Conservation (phyloP, 2,113 vertebrate genomes). For the Proterorhinus semilunaris region DNA sequence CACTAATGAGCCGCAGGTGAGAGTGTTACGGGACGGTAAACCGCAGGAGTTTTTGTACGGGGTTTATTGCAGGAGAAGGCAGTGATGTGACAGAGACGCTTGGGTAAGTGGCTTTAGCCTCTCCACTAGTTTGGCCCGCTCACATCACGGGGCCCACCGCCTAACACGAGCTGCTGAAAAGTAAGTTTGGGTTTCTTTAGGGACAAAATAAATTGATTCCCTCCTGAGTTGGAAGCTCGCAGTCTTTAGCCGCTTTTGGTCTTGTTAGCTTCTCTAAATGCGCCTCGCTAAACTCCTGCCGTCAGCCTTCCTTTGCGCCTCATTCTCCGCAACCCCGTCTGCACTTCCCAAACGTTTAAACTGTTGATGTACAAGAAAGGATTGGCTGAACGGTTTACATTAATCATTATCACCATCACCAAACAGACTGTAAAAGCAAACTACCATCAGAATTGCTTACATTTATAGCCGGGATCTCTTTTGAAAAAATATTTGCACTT, state of each 20-base stretch:
- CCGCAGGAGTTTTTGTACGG: background rate
- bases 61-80: background rate
- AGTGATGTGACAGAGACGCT: slow-evolving; percentile 7
- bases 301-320: background rate
- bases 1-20: slow-evolving; percentile 9
- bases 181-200: slow-evolving; percentile 3
- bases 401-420: no score
- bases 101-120: background rate
- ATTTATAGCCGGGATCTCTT: no score
- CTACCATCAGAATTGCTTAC: no score
- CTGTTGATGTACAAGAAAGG: background rate
- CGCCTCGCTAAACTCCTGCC: slow-evolving; percentile 1
- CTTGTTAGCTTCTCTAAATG: slow-evolving; percentile 18
- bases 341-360: background rate
- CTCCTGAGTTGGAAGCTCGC: slow-evolving; percentile 14
- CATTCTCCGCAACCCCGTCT: slow-evolving; percentile 12
- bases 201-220: slow-evolving; percentile 21
- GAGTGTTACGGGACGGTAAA: background rate
- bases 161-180: slow-evolving; percentile 3
- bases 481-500: no score
- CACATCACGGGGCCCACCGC: no score
- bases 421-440: no score
- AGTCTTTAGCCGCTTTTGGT: slow-evolving; percentile 5
- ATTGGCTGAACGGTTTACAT: background rate
- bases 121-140: background rate